Percentiles rank a stretch among this genome's conserved stretches.
Evolutionary conservation across 2,797 vertebrate genomes (phyloP).

Genomic region (Neopelma chrysocephalum): DNA sequence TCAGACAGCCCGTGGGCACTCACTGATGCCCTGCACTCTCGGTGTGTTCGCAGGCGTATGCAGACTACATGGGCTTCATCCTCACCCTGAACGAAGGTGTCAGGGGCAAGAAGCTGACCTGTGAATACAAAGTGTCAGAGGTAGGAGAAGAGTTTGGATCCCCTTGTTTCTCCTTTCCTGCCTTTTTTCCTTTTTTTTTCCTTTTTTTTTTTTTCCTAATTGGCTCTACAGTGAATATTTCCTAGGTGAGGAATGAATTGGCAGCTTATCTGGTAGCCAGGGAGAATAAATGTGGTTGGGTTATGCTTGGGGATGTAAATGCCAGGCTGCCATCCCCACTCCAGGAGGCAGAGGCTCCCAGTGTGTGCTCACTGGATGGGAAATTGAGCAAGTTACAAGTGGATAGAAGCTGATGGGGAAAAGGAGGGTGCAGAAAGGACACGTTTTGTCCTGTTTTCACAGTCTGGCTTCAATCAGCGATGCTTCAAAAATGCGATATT

Average conservation of each 20-base stretch:
- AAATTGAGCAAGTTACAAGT: background rate
- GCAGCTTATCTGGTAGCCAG: background rate
- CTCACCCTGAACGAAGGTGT: conserved; percentile 91
- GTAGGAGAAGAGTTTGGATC: conserved; percentile 69
- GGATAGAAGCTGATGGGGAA: background rate
- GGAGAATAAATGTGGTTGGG: background rate
- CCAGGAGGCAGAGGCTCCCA: background rate
- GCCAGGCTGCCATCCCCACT: background rate
- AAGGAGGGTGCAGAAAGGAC: background rate
- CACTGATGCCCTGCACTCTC: background rate
- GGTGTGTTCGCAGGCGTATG: conserved; percentile 83
- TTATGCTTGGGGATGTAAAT: background rate
- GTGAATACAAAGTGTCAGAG: conserved; percentile 90
- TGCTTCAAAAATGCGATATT: background rate
- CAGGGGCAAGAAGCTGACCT: conserved; percentile 91
- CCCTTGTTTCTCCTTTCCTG: background rate
- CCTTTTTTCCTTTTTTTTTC: background rate
- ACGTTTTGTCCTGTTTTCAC: background rate
- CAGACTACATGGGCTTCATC: conserved; percentile 95
- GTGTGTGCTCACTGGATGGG: background rate
- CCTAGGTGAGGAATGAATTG: background rate
- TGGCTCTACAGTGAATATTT: background rate
- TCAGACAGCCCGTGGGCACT: background rate
- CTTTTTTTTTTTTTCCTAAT: background rate
- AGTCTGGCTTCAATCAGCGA: background rate